Conservation (phyloP, 2,113 vertebrate genomes). For the Microcebus griseorufus region DNA sequence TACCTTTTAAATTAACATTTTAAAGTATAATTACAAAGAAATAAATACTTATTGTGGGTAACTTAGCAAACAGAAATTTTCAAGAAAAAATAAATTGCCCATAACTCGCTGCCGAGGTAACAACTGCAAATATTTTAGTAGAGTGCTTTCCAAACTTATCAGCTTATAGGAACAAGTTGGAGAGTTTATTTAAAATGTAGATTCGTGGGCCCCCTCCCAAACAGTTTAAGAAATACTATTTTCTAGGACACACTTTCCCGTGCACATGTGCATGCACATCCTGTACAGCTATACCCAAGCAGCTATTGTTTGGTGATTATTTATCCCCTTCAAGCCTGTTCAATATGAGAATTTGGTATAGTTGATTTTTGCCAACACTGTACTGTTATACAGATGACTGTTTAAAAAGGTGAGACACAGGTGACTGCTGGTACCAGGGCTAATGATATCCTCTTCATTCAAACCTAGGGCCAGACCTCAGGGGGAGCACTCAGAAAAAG, state of each 20-base stretch:
- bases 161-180: background rate
- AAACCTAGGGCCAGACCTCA: background rate
- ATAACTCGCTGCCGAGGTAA: background rate
- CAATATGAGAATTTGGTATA: background rate
- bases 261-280: background rate
- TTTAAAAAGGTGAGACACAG: background rate
- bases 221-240: background rate
- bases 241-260: background rate
- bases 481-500: background rate
- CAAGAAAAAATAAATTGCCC: background rate
- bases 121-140: background rate
- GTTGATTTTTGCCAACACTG: background rate
- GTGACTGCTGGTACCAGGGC: background rate
- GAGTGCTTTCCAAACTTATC: background rate
- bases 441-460: background rate
- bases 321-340: background rate
- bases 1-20: slow-evolving; percentile 26
- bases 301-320: background rate
- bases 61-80: slow-evolving; percentile 33
- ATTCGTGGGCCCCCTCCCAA: background rate
- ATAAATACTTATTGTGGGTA: background rate
- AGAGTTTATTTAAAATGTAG: background rate
- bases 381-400: background rate
- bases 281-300: background rate
- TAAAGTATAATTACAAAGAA: slow-evolving; percentile 8